Conservation (phyloP, 2,113 vertebrate genomes). For the Puffinus mauretanicus region DNA sequence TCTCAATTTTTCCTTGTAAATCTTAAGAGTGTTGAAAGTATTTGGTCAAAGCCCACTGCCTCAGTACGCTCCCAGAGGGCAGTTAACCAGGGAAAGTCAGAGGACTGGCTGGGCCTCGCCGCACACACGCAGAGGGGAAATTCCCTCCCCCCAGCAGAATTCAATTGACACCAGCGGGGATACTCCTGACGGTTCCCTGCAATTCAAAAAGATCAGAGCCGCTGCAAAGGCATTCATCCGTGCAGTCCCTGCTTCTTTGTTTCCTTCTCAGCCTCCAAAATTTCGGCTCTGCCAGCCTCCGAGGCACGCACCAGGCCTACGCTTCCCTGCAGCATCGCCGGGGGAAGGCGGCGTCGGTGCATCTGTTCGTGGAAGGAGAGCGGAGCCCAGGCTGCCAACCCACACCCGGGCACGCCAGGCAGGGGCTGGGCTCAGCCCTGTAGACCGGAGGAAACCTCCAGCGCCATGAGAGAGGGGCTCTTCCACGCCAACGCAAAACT, state of each 20-base stretch:
- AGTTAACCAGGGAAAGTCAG: not conserved
- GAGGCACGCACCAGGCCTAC: not conserved
- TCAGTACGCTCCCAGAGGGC: not conserved
- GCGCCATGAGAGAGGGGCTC: not conserved
- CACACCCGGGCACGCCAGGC: not conserved
- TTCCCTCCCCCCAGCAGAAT: not conserved
- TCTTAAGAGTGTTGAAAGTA: not conserved
- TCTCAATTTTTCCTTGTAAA: not conserved
- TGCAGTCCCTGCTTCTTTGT: not conserved
- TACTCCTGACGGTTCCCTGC: not conserved
- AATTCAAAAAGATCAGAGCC: not conserved
- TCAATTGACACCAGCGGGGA: not conserved
- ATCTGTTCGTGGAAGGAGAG: rapidly evolving
- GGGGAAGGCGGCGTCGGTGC: not conserved
- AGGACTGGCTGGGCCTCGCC: not conserved
- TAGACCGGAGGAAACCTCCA: rapidly evolving
- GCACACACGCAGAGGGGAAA: not conserved
- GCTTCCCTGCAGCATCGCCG: rapidly evolving
- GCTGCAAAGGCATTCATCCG: not conserved
- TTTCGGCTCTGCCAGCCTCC: not conserved
- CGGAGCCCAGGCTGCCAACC: not conserved
- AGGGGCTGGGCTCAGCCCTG: not conserved
- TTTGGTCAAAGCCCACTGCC: not conserved
- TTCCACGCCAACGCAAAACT: not conserved
- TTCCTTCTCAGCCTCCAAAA: not conserved